Percentiles rank a stretch among this genome's conserved stretches.
These are phyloP conservation scores for Abrostola triplasia DNA, from an alignment of 2,888 invertebrate genomes.

Conservation along the genomic window DNA sequence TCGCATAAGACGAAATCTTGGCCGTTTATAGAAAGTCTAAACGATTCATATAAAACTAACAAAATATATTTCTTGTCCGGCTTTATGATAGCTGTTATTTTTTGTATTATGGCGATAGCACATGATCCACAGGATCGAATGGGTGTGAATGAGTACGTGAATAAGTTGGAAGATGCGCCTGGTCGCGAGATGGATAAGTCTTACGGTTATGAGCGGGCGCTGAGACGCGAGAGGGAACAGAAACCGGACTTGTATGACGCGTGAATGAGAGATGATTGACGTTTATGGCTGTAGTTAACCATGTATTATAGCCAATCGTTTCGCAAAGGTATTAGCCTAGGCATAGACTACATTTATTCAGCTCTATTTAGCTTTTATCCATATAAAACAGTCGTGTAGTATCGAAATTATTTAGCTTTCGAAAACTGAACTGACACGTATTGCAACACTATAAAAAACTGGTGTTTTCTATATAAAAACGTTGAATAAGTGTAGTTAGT, in stretches of 20 bases:
- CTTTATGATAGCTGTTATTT: conserved; percentile 64
- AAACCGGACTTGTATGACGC: conserved; percentile 79
- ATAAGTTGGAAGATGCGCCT: conserved; percentile 40
- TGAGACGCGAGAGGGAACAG: conserved; percentile 65
- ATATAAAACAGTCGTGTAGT: too few species aligned
- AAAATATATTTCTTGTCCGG: conserved; percentile 68
- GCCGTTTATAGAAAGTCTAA: conserved; percentile 74
- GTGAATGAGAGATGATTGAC: conserved; percentile 49
- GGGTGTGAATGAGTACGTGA: conserved; percentile 56
- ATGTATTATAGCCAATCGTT: background rate
- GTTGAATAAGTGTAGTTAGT: too few species aligned
- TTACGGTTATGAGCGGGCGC: conserved; percentile 71
- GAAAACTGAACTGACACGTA: too few species aligned
- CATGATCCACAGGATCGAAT: conserved; percentile 63
- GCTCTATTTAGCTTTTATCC: too few species aligned
- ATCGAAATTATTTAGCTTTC: too few species aligned
- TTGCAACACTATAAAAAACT: too few species aligned
- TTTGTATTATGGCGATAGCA: conserved; percentile 43
- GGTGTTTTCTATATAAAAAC: too few species aligned
- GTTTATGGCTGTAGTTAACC: background rate
- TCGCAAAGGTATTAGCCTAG: too few species aligned
- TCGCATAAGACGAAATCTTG: conserved; percentile 63
- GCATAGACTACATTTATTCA: too few species aligned
- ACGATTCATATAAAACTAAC: conserved; percentile 69
- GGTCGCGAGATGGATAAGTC: conserved; percentile 64